Evolutionary conservation across 2,797 vertebrate species (phyloP).

Genomic region (Brachyalestes nurse): DNA sequence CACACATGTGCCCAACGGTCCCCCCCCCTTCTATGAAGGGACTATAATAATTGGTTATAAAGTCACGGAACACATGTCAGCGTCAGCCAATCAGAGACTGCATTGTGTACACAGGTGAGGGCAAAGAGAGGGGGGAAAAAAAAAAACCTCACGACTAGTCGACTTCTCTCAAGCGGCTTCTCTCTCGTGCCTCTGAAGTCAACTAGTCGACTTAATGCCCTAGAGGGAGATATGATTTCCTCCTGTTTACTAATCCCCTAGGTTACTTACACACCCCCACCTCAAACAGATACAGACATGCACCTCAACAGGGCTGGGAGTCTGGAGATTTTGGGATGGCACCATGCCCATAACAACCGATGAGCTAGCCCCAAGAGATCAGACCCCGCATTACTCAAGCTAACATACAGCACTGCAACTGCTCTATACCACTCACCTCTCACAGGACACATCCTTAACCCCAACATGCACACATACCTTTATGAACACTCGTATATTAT

Average conservation of each 20-base stretch:
- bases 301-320: slow-evolving; percentile 15
- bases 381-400: slow-evolving; percentile 27
- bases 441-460: background rate
- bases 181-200: too few relatives aligned
- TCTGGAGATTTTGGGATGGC: slow-evolving; percentile 21
- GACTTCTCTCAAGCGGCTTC: too few relatives aligned
- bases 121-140: too few relatives aligned
- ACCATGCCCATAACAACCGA: slow-evolving; percentile 34
- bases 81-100: too few relatives aligned
- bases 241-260: slow-evolving; percentile 9
- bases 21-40: too few relatives aligned
- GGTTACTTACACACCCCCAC: slow-evolving; percentile 11
- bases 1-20: too few relatives aligned
- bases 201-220: too few relatives aligned
- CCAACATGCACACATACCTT: background rate
- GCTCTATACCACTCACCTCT: background rate
- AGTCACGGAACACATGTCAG: too few relatives aligned
- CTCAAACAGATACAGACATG: slow-evolving; percentile 13
- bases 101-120: too few relatives aligned
- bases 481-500: background rate
- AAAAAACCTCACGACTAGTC: too few relatives aligned
- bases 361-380: slow-evolving; percentile 27
- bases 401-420: slow-evolving; percentile 23
- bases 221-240: background rate
- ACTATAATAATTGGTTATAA: too few relatives aligned